Conservation (phyloP, 2,888 invertebrate genomes). For the Tinea trinotella region DNA sequence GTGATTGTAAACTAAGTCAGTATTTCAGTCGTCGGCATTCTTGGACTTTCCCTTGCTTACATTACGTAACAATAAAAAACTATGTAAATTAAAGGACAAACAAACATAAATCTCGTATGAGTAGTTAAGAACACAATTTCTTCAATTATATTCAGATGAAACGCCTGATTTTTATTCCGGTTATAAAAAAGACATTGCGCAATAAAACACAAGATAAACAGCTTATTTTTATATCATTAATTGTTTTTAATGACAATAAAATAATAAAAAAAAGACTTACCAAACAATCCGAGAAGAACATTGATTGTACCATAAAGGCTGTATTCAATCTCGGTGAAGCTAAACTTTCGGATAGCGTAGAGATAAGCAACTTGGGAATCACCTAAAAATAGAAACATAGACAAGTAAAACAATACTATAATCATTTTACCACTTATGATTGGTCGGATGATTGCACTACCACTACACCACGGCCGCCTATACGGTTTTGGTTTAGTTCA, state of each 20-base stretch:
- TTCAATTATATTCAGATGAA: too few relatives aligned
- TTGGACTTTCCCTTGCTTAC: too few relatives aligned
- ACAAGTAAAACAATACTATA: neutral
- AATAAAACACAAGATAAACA: neutral
- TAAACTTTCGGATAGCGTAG: slow-evolving; percentile 60
- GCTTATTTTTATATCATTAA: neutral
- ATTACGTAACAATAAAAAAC: too few relatives aligned
- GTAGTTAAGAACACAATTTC: too few relatives aligned
- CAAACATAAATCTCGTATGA: too few relatives aligned
- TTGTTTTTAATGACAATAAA: neutral
- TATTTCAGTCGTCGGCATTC: too few relatives aligned
- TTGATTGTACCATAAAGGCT: slow-evolving; percentile 62
- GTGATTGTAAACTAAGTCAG: too few relatives aligned
- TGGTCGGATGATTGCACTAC: too few relatives aligned
- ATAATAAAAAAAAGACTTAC: slow-evolving; percentile 37
- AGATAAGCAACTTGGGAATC: slow-evolving; percentile 65
- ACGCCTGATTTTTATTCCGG: neutral
- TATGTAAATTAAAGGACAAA: too few relatives aligned
- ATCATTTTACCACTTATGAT: too few relatives aligned
- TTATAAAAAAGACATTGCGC: neutral
- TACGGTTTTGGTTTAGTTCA: too few relatives aligned
- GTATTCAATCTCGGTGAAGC: slow-evolving; percentile 60
- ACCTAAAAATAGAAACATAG: slow-evolving; percentile 44
- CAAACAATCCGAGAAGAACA: slow-evolving; percentile 54
- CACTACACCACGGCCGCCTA: too few relatives aligned